Evolutionary conservation across 2,797 vertebrate genomes (phyloP), one percentile per base, ranked within the genome.

Genomic region (Pitangus sulphuratus): DNA sequence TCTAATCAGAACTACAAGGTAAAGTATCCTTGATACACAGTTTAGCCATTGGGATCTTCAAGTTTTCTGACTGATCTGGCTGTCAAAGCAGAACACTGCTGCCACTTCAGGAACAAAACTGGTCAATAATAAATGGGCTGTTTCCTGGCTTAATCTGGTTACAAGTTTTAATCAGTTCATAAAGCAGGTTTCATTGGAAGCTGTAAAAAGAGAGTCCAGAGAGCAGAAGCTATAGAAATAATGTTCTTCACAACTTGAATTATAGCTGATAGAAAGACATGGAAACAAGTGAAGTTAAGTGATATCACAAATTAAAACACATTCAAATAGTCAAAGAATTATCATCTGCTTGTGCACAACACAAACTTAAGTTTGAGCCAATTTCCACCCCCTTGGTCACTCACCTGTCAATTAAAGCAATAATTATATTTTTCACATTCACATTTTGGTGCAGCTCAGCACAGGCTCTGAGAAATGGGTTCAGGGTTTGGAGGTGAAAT

Each of bases 401-500:
- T 78, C 97, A 99, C 99, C 99, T 99, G 98, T 99, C 99, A 90
- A 99, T 99, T 95, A 99, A 99, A 96, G 99, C 99, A 81, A 99
- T 99, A 96, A 99, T 99, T 95, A 99, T 99, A 97, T 99, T 99
- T 98, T 99, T 99, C 89, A 99, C 99, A 50, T 99, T 99, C 96
- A 99, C 99, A 51, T 99, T 99, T 97, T 99, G 99, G 96, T 99
- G 99, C 70, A 99, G 98, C 89, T 99, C 99, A 21, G 99, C 99
- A 97, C 99, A 99, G 50, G 99, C 98, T 75, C 99, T 98, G 89
- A 99, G 98, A 97, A 99, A 99, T 45, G 99, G 99, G 97, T 99
- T 99, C 97, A 99, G 97, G 11, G 99, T 99, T 97, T 99, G 99
- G 85, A 99, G 99, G 87, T 99, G 99, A 97, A 99, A 99, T 98